Percentiles rank a stretch among this genome's conserved stretches.
phyloP scores from a whole-genome alignment of 2,113 vertebrate genomes.

The Ornithorhynchus anatinus region DNA sequence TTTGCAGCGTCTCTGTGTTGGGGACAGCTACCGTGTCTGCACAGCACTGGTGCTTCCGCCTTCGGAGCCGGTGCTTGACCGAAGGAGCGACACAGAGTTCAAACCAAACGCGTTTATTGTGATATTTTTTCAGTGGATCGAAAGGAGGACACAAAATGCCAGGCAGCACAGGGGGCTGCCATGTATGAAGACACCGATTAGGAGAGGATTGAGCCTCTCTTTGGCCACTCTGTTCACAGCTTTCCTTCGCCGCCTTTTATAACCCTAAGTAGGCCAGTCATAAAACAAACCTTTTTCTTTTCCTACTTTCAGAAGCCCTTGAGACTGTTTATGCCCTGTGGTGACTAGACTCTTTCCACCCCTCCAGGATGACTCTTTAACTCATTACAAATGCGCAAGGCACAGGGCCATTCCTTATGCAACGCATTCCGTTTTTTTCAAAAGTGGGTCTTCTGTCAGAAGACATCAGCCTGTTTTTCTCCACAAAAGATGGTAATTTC shows the following conservation, averaged over 20 bases:
- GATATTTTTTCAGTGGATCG: too few species aligned
- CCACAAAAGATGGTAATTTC: background rate
- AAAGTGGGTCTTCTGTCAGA: background rate
- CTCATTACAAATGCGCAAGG: background rate
- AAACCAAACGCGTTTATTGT: too few species aligned
- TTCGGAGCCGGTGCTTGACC: too few species aligned
- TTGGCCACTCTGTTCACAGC: background rate
- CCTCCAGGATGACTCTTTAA: background rate
- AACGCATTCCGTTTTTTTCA: background rate
- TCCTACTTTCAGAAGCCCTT: background rate
- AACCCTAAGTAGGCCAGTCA: background rate
- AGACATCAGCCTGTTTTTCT: background rate
- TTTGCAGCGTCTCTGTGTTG: too few species aligned
- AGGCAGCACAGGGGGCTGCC: too few species aligned
- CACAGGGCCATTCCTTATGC: background rate
- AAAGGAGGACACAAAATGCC: too few species aligned
- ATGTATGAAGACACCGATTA: too few species aligned
- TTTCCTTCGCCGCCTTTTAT: too few species aligned
- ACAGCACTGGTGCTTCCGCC: too few species aligned
- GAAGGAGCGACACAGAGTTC: too few species aligned
- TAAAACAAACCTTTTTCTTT: background rate
- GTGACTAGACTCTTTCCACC: background rate
- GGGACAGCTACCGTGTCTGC: too few species aligned
- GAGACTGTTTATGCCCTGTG: fast-evolving
- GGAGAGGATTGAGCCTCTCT: background rate